These are phyloP conservation scores for Lampris incognitus DNA, from an alignment of 2,113 vertebrate genomes.

Conservation along the genomic window DNA sequence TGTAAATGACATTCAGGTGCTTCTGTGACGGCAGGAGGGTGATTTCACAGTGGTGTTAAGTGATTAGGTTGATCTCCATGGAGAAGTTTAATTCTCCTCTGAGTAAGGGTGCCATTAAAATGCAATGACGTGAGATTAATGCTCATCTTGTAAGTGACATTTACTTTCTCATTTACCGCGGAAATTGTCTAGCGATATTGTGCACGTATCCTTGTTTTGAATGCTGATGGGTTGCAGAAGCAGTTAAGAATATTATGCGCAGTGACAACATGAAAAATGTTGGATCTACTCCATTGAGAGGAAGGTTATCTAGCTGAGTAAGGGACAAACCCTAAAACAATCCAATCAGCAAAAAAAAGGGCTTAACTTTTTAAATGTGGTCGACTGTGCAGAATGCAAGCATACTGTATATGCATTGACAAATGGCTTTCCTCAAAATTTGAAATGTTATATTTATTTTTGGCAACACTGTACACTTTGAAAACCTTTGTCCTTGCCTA, in stretches of 20 bases:
- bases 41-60: conserved; percentile 28
- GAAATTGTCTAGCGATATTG: conserved; percentile 60
- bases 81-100: conserved; percentile 52
- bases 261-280: conserved; percentile 46
- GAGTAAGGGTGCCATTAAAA: conserved; percentile 63
- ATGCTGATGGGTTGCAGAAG: conserved; percentile 59
- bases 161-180: conserved; percentile 67
- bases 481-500: no score
- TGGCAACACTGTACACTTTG: no score
- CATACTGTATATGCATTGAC: conserved; percentile 8
- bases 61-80: conserved; percentile 44
- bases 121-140: conserved; percentile 68
- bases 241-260: conserved; percentile 21
- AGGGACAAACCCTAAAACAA: conserved; percentile 64
- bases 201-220: conserved; percentile 51
- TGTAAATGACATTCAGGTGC: not conserved
- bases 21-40: conserved; percentile 1
- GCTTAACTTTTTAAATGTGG: conserved; percentile 42
- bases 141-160: conserved; percentile 68
- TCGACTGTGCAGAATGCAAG: conserved; percentile 33
- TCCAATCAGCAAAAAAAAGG: conserved; percentile 58
- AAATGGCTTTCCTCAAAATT: conserved; percentile 49
- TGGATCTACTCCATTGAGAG: conserved; percentile 42
- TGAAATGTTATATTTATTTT: not conserved
- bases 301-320: conserved; percentile 61